Evolutionary conservation across 2,113 vertebrate genomes (phyloP).

Genomic region (Caloenas nicobarica): DNA sequence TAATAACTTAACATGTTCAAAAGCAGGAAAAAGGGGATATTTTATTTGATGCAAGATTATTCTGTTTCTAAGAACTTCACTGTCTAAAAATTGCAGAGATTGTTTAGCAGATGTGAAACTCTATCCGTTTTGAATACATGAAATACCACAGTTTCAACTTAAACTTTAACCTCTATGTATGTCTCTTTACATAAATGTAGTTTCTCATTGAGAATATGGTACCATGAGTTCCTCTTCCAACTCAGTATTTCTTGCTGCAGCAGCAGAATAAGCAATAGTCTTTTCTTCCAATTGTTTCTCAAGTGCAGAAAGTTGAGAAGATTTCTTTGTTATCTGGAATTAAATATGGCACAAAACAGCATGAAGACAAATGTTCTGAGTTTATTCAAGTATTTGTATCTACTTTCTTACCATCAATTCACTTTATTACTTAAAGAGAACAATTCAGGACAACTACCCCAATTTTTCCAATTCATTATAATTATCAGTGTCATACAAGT

Average conservation of each 20-base stretch:
- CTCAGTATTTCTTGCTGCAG: slow-evolving; percentile 81
- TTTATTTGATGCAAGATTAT: not conserved
- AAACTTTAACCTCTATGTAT: not conserved
- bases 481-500: not conserved
- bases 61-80: not conserved
- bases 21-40: not conserved
- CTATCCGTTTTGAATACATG: not conserved
- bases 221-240: slow-evolving; percentile 88
- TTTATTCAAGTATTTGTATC: not conserved
- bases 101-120: not conserved
- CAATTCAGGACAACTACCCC: not conserved
- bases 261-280: slow-evolving; percentile 78
- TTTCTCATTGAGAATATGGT: slow-evolving; percentile 39
- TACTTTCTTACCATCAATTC: not conserved
- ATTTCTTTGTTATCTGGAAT: slow-evolving; percentile 87
- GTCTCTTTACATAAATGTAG: not conserved
- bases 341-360: not conserved
- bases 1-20: not conserved
- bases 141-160: not conserved
- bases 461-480: not conserved
- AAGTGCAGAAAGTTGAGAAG: slow-evolving; percentile 79
- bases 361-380: not conserved
- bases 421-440: not conserved
- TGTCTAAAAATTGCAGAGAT: not conserved
- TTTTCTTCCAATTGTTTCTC: slow-evolving; percentile 94